phyloP scores from a whole-genome alignment of 2,113 vertebrate species.

The Lamprologus sp. region DNA sequence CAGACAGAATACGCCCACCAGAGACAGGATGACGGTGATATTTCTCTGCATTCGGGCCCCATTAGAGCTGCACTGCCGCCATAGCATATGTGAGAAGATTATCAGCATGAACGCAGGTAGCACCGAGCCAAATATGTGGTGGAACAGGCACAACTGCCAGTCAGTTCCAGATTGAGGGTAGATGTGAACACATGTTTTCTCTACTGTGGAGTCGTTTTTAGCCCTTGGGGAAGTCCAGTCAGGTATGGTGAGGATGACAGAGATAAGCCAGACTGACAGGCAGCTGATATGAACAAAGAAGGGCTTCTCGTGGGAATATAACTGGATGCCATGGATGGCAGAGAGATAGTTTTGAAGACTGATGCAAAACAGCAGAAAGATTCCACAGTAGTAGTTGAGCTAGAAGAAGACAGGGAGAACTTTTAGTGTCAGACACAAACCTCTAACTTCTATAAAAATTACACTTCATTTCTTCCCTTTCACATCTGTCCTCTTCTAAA shows the following conservation, averaged over 20 bases:
- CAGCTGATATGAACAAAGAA: constrained; percentile 40
- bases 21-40: constrained; percentile 51
- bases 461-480: background rate
- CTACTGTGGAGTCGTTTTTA: background rate
- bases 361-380: constrained; percentile 73
- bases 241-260: constrained; percentile 65
- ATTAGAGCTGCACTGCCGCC: constrained; percentile 25
- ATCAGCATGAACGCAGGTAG: constrained; percentile 57
- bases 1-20: constrained; percentile 71
- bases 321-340: constrained; percentile 45
- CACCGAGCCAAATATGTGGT: constrained; percentile 68
- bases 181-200: constrained; percentile 38
- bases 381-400: constrained; percentile 77
- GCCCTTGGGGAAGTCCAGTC: constrained; percentile 56
- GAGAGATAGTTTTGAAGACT: constrained; percentile 69
- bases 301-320: constrained; percentile 47
- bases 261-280: constrained; percentile 60
- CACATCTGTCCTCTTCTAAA: background rate
- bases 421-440: background rate
- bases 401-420: background rate
- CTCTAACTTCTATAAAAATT: background rate
- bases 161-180: background rate
- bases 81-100: constrained; percentile 47
- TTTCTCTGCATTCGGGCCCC: constrained; percentile 47
- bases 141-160: constrained; percentile 25